Conservation (phyloP, 2,113 vertebrate species). For the Erythrocercus mccallii region DNA sequence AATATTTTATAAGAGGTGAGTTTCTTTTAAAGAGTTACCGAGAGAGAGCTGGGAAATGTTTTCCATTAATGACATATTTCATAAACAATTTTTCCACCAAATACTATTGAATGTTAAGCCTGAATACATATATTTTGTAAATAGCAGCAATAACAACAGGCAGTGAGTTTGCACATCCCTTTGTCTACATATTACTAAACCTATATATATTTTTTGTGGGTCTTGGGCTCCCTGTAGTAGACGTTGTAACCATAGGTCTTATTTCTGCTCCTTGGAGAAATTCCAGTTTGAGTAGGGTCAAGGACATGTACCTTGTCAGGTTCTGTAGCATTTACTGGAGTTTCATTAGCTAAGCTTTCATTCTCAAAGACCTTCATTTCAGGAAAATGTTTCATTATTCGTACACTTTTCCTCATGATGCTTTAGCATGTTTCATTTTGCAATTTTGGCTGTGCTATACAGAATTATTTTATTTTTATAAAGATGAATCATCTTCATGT, state of each 20-base stretch:
- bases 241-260: not conserved
- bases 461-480: not conserved
- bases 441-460: not conserved
- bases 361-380: not conserved
- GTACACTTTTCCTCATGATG: not conserved
- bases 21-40: not conserved
- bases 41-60: not conserved
- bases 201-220: not conserved
- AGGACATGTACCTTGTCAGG: not conserved
- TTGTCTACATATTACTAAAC: not conserved
- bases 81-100: not conserved
- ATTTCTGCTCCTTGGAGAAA: not conserved
- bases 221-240: not conserved
- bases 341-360: not conserved
- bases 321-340: not conserved
- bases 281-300: not conserved
- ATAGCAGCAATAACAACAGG: not conserved
- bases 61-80: not conserved
- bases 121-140: not conserved
- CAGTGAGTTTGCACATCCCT: not conserved
- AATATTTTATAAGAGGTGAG: not conserved
- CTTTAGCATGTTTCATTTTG: not conserved
- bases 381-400: not conserved
- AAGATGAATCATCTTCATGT: not conserved
- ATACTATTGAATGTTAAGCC: not conserved